These are phyloP conservation scores for Nymphalis io DNA, from an alignment of 1,140 invertebrate species.

Conservation along the genomic window DNA sequence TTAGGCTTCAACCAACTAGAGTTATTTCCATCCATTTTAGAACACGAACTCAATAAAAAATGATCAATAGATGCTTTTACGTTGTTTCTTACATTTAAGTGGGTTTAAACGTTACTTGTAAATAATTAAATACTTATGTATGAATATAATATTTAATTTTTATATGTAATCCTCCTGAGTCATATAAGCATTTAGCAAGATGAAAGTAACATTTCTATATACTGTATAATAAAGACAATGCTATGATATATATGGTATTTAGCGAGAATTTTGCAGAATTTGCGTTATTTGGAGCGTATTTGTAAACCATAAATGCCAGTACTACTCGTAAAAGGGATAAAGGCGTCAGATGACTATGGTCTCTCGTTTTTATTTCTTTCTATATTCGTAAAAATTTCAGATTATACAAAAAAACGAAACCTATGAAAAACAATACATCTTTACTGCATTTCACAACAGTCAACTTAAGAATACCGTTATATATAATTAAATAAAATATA, in stretches of 20 bases:
- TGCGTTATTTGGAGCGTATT: neutral
- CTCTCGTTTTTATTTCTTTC: too few species aligned
- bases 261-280: neutral
- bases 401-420: too few species aligned
- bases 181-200: neutral
- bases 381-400: too few species aligned
- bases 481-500: too few species aligned
- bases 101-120: neutral
- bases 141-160: neutral
- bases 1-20: conserved; percentile 20
- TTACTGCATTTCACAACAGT: too few species aligned
- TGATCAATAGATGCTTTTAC: conserved; percentile 3
- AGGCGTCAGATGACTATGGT: too few species aligned
- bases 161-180: neutral
- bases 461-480: too few species aligned
- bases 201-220: conserved; percentile 1
- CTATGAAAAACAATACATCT: too few species aligned
- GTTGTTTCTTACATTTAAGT: neutral
- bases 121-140: neutral
- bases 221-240: neutral
- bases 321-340: too few species aligned
- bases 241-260: neutral
- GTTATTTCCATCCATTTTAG: conserved; percentile 23
- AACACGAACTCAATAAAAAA: conserved; percentile 19
- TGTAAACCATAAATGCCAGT: neutral